Percentiles rank a stretch among this genome's conserved stretches.
phyloP scores from a whole-genome alignment of 2,888 invertebrate genomes.

The Rhamphomyia laevipes region DNA sequence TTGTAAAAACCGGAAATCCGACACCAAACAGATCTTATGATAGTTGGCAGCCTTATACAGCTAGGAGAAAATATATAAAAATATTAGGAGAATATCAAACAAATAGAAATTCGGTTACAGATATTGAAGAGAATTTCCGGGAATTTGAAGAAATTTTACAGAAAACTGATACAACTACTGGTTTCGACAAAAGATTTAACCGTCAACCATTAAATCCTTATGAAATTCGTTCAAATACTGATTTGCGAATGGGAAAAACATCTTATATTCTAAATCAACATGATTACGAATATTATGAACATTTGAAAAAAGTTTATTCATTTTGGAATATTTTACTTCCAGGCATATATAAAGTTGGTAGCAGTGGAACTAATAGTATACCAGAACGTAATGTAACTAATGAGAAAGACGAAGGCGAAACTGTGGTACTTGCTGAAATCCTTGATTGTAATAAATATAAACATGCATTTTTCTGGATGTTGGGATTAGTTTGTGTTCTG shows the following conservation, averaged over 20 bases:
- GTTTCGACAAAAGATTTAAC: constrained; percentile 9
- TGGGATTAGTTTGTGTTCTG: constrained; percentile 29
- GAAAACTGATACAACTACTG: constrained; percentile 9
- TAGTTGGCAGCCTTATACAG: constrained; percentile 48
- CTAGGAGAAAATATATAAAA: constrained; percentile 28
- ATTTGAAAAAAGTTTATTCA: constrained; percentile 30
- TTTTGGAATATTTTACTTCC: constrained; percentile 35
- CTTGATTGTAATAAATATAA: constrained; percentile 33
- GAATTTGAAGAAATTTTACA: constrained; percentile 28
- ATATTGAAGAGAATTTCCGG: constrained; percentile 20
- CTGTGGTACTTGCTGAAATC: constrained; percentile 15
- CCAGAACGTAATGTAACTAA: constrained; percentile 4
- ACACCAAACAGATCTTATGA: constrained; percentile 41
- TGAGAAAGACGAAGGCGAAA: constrained; percentile 12
- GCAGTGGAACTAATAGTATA: neutral
- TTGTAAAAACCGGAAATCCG: constrained; percentile 47
- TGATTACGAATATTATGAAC: constrained; percentile 27
- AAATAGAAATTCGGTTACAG: constrained; percentile 8
- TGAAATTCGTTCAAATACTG: neutral
- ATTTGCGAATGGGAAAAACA: constrained; percentile 9
- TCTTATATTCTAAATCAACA: constrained; percentile 20
- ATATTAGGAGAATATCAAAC: constrained; percentile 25
- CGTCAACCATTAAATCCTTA: constrained; percentile 15
- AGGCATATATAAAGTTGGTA: constrained; percentile 10
- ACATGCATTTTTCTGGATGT: constrained; percentile 36